Evolutionary conservation across 2,113 vertebrate species (phyloP), one percentile per base, ranked within the genome.

Genomic region (Silurus glanis): DNA sequence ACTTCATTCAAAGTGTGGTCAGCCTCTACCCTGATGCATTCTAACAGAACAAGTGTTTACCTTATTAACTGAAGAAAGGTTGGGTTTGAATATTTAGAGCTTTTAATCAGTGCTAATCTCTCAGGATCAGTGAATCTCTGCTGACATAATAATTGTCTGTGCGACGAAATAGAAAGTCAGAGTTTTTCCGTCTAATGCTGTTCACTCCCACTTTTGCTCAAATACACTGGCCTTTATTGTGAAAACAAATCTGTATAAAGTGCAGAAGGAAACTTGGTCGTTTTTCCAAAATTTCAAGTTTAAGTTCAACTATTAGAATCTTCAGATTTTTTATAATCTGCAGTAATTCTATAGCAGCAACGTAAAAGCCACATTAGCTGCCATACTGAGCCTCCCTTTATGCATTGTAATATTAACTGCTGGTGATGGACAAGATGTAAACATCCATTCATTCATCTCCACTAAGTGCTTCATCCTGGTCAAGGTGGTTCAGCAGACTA

Each of bases 1-100:
- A 10, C 74, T 79, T 85, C 79, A 59, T 85, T 58, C 6, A 17
- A 37, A 59, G 62, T 49, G 28, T 62, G 83, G 71, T 76, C 23
- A 64, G 72, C 12, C 6, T 62, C 19, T 53, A 62, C 17, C 9
- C 19, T 12, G 23, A 64, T n/a, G 23, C 37, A 9, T 51, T 66
- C 2, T 49, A 64, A 84, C 6, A 55, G 75, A 78, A 78, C 16
- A 71, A 58, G 66, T 72, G 23, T 64, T 74, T 62, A 14, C 45
- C 9, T 17, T 84, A 59, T 72, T 56, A 69, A 58, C 51, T 71
- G 25, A 72, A 72, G 25, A 59, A 28, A 45, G 67, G 28, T 45
- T 71, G 64, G 9, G 49, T 55, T 83, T 56, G 56, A 23, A 19
- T 71, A 21, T 72, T 45, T 45, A 47, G 16, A 45, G 45, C 25